Evolutionary conservation across 2,888 invertebrate species (phyloP), one percentile per base, ranked within the genome.

Genomic region (Ceriagrion tenellum): DNA sequence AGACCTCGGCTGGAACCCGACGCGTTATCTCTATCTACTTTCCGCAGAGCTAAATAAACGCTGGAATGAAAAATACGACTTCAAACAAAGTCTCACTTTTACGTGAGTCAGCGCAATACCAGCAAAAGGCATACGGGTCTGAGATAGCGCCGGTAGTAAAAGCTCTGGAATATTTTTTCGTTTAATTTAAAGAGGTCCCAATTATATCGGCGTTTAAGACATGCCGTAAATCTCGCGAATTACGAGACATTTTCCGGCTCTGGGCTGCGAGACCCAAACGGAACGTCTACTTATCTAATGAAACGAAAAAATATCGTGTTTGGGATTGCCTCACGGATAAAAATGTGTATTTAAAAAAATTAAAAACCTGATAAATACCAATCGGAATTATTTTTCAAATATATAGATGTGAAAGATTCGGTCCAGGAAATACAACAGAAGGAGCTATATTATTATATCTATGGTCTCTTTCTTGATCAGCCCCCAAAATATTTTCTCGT

Each of bases 131-230:
- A 81, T 35, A 81, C 12, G 30, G 35, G 81, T 81, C 35, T 18
- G 35, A 81, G 81, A 81, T 81, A 81, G 35, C 30, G 69, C 69
- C n/a, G 81, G 81, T 18, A 81, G 81, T 81, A 81, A 81, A 81
- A 81, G 13, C 81, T 6, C 81, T 26, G 16, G 69, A 35, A 35
- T 81, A 16, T 81, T 18, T 35, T 35, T 81, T 59, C 35, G 20
- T 40, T 47, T 63, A 69, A 40, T 69, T n/a, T 47, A 93, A 93
- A 47, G 74, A 74, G 69, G 69, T 13, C 93, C 69, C 93, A 93
- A 93, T 69, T 93, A 93, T 63, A 69, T 47, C 69, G 47, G 93
- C 47, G 69, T 40, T 93, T 55, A 40, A 63, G 93, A 69, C 69
- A 69, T 40, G 93, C 12, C 93, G 63, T 47, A 93, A 74, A 69